phyloP scores from a whole-genome alignment of 2,888 invertebrate species.

The Psococerastis gibbosa region DNA sequence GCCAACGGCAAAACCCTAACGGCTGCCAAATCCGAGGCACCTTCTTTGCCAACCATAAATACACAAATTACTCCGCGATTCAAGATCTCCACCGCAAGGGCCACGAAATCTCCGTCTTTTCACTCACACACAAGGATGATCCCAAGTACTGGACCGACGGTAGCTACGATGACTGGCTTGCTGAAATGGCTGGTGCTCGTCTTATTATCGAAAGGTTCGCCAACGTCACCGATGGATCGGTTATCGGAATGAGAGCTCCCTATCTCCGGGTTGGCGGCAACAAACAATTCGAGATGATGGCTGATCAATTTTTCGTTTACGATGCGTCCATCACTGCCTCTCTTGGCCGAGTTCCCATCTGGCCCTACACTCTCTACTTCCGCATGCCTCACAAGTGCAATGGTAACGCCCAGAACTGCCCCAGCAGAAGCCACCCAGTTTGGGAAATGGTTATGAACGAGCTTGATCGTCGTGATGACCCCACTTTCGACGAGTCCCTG shows the following conservation, averaged over 20 bases:
- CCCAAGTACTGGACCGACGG: constrained; percentile 80
- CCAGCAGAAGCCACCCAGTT: constrained; percentile 69
- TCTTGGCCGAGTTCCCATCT: constrained; percentile 72
- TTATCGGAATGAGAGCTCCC: constrained; percentile 74
- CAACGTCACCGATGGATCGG: constrained; percentile 79
- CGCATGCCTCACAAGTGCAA: constrained; percentile 91
- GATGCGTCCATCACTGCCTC: constrained; percentile 89
- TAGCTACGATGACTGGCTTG: constrained; percentile 78
- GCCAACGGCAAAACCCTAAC: constrained; percentile 68
- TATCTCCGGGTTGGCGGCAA: constrained; percentile 82
- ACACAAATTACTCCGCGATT: constrained; percentile 75
- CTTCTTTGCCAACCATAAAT: constrained; percentile 84
- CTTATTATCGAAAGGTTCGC: constrained; percentile 75
- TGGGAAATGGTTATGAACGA: constrained; percentile 98
- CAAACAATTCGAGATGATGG: constrained; percentile 94
- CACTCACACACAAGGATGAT: constrained; percentile 80
- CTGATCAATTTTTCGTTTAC: constrained; percentile 83
- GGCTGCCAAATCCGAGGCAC: constrained; percentile 77
- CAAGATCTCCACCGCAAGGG: constrained; percentile 78
- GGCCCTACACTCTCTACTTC: constrained; percentile 96
- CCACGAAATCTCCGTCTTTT: constrained; percentile 83
- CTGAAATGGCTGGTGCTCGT: constrained; percentile 84
- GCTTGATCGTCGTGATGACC: constrained; percentile 80
- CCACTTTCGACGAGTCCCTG: constrained; percentile 79
- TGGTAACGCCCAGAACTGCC: constrained; percentile 85